These are phyloP conservation scores for Scaptomyza reducta DNA, from an alignment of 2,888 invertebrate genomes.

Conservation along the genomic window DNA sequence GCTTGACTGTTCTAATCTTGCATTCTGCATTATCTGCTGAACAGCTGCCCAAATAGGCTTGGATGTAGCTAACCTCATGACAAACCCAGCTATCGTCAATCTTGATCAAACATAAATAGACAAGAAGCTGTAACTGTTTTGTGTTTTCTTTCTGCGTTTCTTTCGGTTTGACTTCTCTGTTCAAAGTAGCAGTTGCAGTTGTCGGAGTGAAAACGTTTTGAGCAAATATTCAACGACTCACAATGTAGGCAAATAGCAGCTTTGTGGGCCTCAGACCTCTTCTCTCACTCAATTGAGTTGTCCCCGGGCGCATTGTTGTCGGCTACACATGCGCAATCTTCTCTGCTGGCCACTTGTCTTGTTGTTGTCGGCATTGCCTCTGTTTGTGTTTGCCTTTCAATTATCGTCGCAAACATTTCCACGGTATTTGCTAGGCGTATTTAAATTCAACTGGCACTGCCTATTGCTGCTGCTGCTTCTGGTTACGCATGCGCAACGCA, in stretches of 20 bases:
- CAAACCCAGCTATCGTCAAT: constrained; percentile 46
- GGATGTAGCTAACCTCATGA: constrained; percentile 21
- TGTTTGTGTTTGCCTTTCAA: constrained; percentile 67
- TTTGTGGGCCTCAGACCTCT: constrained; percentile 7
- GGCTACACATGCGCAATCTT: constrained; percentile 66
- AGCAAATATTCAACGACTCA: constrained; percentile 47
- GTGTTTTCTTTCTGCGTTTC: neutral
- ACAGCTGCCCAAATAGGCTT: constrained; percentile 67
- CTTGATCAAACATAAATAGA: constrained; percentile 71
- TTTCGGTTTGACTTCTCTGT: constrained; percentile 6
- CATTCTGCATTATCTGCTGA: constrained; percentile 29
- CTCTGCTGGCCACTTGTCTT: constrained; percentile 37
- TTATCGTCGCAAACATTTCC: constrained; percentile 66
- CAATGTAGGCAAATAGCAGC: constrained; percentile 45
- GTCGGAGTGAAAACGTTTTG: constrained; percentile 65
- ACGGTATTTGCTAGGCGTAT: constrained; percentile 60
- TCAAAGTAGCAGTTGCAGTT: constrained; percentile 45
- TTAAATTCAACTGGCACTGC: constrained; percentile 59
- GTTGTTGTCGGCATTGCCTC: constrained; percentile 38
- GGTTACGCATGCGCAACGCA: constrained; percentile 73
- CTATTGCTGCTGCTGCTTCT: constrained; percentile 33
- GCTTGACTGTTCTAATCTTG: constrained; percentile 37
- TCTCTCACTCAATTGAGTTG: constrained; percentile 55
- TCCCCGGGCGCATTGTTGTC: constrained; percentile 52
- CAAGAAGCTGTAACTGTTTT: constrained; percentile 69